Base-by-base conservation (phyloP, 2,113 vertebrate genomes). In the Nematolebias whitei region DNA sequence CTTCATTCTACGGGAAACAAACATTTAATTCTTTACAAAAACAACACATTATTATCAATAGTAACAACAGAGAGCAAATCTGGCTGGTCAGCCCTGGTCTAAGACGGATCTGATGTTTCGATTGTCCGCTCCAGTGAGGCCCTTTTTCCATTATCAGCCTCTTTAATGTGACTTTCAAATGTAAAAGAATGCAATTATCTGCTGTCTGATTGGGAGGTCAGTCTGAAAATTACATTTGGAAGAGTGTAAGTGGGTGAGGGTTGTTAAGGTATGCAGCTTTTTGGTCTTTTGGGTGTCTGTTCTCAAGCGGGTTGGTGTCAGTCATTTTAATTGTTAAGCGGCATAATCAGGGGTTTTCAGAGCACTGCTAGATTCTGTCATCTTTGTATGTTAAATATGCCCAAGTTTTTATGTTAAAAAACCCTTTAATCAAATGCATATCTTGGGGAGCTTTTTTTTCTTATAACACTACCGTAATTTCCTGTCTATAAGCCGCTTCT, bases 151-250 rank as follows among this genome's bases (percentile, higher is more conserved):
- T 84, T 81, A 80, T 83, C 68, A 18, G 55, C 50, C 57, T 1
- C 40, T 79, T 86, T 87, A 83, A 77, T 79, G 72, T 78, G 84
- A 79, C 76, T 79, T 71, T 72, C 32, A 83, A 75, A 80, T 74
- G 54, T 14, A 56, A 56, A 67, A 68, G 66, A 70, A 60, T 63
- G 69, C 71, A 85, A 87, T 86, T 83, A 84, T 69, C 55, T 58
- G 45, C 71, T 32, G 59, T 74, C 74, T 79, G 77, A 56, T 71
- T 74, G 59, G 57, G 60, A 71, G 68, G 68, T 71, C 72, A 26
- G 53, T 66, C 44, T 74, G 44, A 50, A 60, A 29, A 67, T 76
- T 57, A 55, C 45, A 40, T 55, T 51, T 35, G 40, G 47, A 59
- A 23, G 48, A 4, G 50, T 8, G n/a, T n/a, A n/a, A n/a, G n/a